These are phyloP conservation scores for Charanyca ferruginea DNA, from an alignment of 2,888 invertebrate species.

Conservation along the genomic window DNA sequence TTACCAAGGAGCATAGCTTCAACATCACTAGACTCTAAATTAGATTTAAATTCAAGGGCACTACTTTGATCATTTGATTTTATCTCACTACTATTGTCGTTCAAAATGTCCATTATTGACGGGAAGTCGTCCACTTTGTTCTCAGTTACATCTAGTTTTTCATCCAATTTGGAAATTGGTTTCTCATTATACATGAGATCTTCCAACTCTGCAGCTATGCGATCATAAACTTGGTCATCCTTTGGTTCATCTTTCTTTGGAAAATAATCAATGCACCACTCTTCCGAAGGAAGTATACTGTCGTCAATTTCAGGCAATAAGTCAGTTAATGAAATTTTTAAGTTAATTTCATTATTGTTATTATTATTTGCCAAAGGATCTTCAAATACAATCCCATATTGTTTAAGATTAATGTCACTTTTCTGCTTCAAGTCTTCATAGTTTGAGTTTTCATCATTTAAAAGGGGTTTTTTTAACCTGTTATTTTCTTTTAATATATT, in stretches of 20 bases:
- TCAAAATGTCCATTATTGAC: conserved; percentile 89
- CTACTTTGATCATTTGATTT: conserved; percentile 73
- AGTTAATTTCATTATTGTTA: conserved; percentile 72
- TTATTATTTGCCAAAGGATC: conserved; percentile 70
- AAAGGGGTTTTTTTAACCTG: conserved; percentile 74
- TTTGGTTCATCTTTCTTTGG: conserved; percentile 84
- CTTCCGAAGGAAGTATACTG: conserved; percentile 82
- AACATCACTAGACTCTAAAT: conserved; percentile 85
- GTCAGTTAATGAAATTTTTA: conserved; percentile 76
- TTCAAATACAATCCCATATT: conserved; percentile 83
- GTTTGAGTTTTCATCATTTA: conserved; percentile 73
- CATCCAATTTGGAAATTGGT: conserved; percentile 71
- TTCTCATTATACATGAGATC: conserved; percentile 88
- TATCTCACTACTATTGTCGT: conserved; percentile 74
- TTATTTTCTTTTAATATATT: conserved; percentile 86
- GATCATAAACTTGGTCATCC: conserved; percentile 88
- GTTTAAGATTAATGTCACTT: conserved; percentile 72
- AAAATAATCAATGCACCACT: conserved; percentile 87
- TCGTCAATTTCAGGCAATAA: conserved; percentile 80
- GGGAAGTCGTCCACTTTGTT: conserved; percentile 85
- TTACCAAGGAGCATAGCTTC: conserved; percentile 88
- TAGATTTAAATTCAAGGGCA: conserved; percentile 75
- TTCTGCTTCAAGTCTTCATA: conserved; percentile 63
- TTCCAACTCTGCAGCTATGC: conserved; percentile 89
- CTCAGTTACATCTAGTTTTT: conserved; percentile 73